phyloP scores from a whole-genome alignment of 2,797 vertebrate species.

The Ctenopoma multispine region DNA sequence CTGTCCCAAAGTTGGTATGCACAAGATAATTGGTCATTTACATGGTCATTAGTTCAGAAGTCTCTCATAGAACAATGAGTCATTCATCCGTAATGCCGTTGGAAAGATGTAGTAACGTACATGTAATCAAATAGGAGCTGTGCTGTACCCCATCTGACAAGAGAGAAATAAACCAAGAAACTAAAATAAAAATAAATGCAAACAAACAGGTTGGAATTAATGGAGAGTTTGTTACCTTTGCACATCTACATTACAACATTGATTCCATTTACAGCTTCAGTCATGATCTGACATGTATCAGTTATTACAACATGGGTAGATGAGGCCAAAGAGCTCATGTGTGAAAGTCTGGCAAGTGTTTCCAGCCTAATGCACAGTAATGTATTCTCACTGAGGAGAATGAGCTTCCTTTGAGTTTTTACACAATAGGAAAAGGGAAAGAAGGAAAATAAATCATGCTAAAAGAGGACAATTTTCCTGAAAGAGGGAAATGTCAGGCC shows the following conservation, averaged over 20 bases:
- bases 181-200: slow-evolving; percentile 16
- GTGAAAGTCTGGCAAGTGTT: slow-evolving; percentile 32
- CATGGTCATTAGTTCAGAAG: slow-evolving; percentile 54
- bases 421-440: slow-evolving; percentile 10
- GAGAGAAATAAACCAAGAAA: background rate
- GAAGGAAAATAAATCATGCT: background rate
- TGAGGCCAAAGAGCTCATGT: slow-evolving; percentile 37
- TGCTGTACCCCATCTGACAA: background rate
- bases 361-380: slow-evolving; percentile 35
- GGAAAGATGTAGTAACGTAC: slow-evolving; percentile 44
- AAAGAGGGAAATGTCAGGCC: slow-evolving; percentile 18
- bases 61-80: slow-evolving; percentile 45
- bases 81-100: slow-evolving; percentile 50
- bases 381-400: slow-evolving; percentile 22
- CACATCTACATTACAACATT: background rate
- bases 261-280: slow-evolving; percentile 15
- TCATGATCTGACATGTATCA: slow-evolving; percentile 22
- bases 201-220: no score
- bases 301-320: slow-evolving; percentile 5
- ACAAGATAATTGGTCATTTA: slow-evolving; percentile 47
- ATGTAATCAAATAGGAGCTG: slow-evolving; percentile 50
- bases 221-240: background rate
- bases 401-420: slow-evolving; percentile 22
- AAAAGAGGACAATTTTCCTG: slow-evolving; percentile 30
- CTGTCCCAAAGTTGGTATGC: slow-evolving; percentile 46